Base-by-base conservation (phyloP, 2,888 invertebrate species). In the Lumbricus terrestris region DNA sequence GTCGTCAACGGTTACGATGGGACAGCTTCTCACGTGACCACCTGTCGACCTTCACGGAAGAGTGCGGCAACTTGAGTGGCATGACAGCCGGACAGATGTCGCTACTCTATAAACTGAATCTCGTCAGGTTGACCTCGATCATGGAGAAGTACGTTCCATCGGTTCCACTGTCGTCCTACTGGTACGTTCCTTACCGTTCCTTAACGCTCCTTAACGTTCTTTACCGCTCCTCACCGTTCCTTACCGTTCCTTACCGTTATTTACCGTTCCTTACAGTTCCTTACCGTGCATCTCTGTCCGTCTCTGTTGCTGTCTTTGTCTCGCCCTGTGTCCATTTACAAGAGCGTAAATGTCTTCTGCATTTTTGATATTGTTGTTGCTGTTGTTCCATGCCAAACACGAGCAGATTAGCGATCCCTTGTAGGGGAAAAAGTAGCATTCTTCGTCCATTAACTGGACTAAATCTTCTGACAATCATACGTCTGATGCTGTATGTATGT, bases 61-160 rank as follows among this genome's bases (percentile, higher is more conserved):
- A 85, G 35, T 35, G 85, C n/a, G 85, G 85, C 23, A 85, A 85
- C 42, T 13, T 90, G 38, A 69, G 69, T n/a, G 88, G 47, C 88
- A 91, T 92, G 90, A 91, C 92, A 0, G 97, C 97, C 92, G 97
- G 97, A 0, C 98, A 98, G 94, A 95, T 98, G 89, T 96, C 98
- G 94, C 97, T 98, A 89, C 96, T 98, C 85, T 96, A 97, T 91
- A 98, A 98, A 95, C 95, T 98, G 92, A 97, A 98, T 0, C 95
- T 98, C 88, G 96, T 98, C 89, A 97, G 94, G 92, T 96, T 98
- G 47, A 98, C 98, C 0, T 97, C 98, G 0, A 96, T 97, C 93
- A 98, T 98, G 97, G 98, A 98, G 95, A 96, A 97, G 91, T 95
- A 95, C 93, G 95, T 95, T 34, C 95, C 95, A 0, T 93, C 94